Evolutionary conservation across 2,888 invertebrate genomes (phyloP).

Genomic region (Pristionchus maxplancki): DNA sequence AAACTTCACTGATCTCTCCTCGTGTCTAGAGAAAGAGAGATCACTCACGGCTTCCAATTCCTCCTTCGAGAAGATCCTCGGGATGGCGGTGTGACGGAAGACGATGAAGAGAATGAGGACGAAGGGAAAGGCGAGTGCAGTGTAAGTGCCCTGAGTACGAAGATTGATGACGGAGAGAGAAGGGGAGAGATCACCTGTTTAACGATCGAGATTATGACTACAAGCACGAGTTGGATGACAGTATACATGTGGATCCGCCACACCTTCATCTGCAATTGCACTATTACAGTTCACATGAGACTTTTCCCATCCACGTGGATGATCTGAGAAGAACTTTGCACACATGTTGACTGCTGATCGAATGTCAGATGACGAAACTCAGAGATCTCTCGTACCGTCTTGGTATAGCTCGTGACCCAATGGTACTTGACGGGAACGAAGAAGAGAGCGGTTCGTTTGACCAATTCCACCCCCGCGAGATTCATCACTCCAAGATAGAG

Average conservation of each 20-base stretch:
- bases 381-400: constrained; percentile 81
- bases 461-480: constrained; percentile 93
- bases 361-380: background rate
- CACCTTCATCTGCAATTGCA: constrained; percentile 79
- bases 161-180: background rate
- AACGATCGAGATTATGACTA: constrained; percentile 46
- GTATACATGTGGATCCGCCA: constrained; percentile 95
- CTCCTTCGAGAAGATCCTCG: constrained; percentile 63
- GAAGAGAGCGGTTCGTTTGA: constrained; percentile 90
- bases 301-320: too few species aligned
- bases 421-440: constrained; percentile 97
- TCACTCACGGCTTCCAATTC: constrained; percentile 70
- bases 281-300: background rate
- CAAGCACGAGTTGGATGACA: constrained; percentile 85
- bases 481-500: constrained; percentile 93
- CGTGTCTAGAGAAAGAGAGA: background rate
- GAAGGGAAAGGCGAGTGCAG: constrained; percentile 94
- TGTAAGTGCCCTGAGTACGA: constrained; percentile 80
- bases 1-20: background rate
- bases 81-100: constrained; percentile 81
- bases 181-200: constrained; percentile 20
- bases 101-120: constrained; percentile 92
- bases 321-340: background rate
- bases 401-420: constrained; percentile 90
- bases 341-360: background rate